Base-by-base conservation (phyloP, 2,113 vertebrate genomes). In the Hippoglossus stenolepis region DNA sequence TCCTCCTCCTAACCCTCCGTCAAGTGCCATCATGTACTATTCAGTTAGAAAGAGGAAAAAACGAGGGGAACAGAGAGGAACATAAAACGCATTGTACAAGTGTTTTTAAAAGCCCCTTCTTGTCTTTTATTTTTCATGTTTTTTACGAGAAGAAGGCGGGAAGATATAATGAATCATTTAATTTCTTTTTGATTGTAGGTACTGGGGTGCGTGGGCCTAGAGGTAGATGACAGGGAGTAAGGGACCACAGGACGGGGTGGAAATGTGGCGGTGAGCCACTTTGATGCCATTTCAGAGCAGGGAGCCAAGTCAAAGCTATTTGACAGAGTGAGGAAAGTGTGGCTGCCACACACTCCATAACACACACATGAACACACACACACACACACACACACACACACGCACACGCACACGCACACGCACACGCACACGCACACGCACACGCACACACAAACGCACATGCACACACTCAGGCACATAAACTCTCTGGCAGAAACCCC, bases 121-220 rank as follows among this genome's bases (percentile, higher is more conserved):
- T 91, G 82, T 91, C 82, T 93, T 94, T 92, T 77, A 89, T 93
- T 92, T 90, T 94, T 93, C 70, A 94, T 91, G 90, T 88, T 91
- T 94, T 87, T 51, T 18, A 7, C 15, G 87, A 87, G 86, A 85
- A 81, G 81, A 56, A 77, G 90, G 85, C 81, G 72, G 91, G 80
- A 65, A 84, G 86, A 87, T 79, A 82, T 83, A 87, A 94, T 94
- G 83, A 94, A 93, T 95, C 90, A 91, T 94, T 94, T 89, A 92
- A 92, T 93, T 90, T 93, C 76, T 86, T 90, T 93, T 93, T 93
- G 89, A 94, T 91, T 92, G 89, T 85, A 86, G 90, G 85, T 83
- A 81, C 72, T 63, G 72, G 85, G 78, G 51, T 71, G 93, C 87
- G 80, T 86, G 89, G 87, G 88, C 81, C 91, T 64, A 74, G 83